Evolutionary conservation across 2,888 invertebrate genomes (phyloP).

Genomic region (Hetaerina titia): DNA sequence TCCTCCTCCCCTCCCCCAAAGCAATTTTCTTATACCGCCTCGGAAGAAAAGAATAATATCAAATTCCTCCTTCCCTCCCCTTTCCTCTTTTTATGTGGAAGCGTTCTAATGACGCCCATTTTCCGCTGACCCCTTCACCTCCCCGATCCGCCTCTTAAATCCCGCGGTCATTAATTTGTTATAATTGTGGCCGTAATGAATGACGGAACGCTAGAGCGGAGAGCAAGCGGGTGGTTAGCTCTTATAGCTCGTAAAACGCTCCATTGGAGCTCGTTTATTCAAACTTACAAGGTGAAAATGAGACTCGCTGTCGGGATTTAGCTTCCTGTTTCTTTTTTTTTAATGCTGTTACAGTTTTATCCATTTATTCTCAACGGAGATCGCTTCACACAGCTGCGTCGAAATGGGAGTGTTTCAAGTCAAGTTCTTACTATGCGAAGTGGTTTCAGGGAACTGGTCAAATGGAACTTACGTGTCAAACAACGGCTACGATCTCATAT

Average conservation of each 20-base stretch:
- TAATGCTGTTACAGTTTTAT: too few species aligned
- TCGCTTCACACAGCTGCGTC: too few species aligned
- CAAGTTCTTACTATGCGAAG: too few species aligned
- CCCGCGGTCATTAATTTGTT: slow-evolving; percentile 22
- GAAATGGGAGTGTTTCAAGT: too few species aligned
- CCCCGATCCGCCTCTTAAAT: background rate
- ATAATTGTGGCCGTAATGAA: slow-evolving; percentile 40
- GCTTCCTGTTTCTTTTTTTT: too few species aligned
- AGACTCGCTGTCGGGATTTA: background rate
- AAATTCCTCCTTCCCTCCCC: background rate
- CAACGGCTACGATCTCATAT: too few species aligned
- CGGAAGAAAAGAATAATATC: background rate
- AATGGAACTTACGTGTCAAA: too few species aligned
- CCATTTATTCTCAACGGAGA: too few species aligned
- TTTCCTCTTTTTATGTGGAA: background rate
- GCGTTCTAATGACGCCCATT: background rate
- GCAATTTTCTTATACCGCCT: background rate
- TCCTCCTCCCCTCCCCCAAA: background rate
- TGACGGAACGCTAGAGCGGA: background rate
- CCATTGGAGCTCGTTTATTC: background rate
- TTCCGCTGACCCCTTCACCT: background rate
- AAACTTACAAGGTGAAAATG: background rate
- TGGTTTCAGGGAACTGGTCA: too few species aligned
- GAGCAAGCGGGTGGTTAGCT: background rate
- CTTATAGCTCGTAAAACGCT: background rate